Conservation (phyloP, 2,888 invertebrate genomes). For the Criorhina ranunculi region DNA sequence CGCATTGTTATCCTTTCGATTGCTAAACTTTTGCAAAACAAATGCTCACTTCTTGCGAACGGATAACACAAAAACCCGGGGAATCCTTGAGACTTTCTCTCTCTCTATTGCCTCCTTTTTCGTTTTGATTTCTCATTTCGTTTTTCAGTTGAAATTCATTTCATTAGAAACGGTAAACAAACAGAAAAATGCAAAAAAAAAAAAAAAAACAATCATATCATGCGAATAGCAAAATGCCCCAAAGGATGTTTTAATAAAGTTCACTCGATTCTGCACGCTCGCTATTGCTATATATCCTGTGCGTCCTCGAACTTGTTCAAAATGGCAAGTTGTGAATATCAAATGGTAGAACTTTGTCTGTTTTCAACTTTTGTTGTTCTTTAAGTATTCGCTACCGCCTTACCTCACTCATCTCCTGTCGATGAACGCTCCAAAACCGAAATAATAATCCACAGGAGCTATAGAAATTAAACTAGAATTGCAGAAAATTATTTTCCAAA, state of each 20-base stretch:
- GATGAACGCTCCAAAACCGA: not conserved
- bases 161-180: conserved; percentile 74
- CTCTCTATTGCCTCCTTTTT: not conserved
- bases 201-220: conserved; percentile 61
- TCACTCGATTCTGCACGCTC: conserved; percentile 46
- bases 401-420: not conserved
- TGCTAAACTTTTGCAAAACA: conserved; percentile 67
- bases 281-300: conserved; percentile 21
- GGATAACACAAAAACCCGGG: conserved; percentile 43
- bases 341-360: conserved; percentile 74
- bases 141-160: conserved; percentile 65
- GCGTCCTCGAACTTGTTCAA: conserved; percentile 35
- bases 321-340: conserved; percentile 62
- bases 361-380: conserved; percentile 71
- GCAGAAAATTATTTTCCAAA: conserved; percentile 61
- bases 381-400: conserved; percentile 16
- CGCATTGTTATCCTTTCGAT: conserved; percentile 76
- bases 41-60: conserved; percentile 54
- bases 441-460: not conserved
- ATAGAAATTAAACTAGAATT: conserved; percentile 49
- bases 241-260: conserved; percentile 72
- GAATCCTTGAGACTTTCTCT: conserved; percentile 46
- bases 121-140: conserved; percentile 8
- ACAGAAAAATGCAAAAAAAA: conserved; percentile 44
- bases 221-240: conserved; percentile 68